Evolutionary conservation across 2,888 invertebrate genomes (phyloP), one percentile per base, ranked within the genome.

Genomic region (Choristoneura rosaceana): DNA sequence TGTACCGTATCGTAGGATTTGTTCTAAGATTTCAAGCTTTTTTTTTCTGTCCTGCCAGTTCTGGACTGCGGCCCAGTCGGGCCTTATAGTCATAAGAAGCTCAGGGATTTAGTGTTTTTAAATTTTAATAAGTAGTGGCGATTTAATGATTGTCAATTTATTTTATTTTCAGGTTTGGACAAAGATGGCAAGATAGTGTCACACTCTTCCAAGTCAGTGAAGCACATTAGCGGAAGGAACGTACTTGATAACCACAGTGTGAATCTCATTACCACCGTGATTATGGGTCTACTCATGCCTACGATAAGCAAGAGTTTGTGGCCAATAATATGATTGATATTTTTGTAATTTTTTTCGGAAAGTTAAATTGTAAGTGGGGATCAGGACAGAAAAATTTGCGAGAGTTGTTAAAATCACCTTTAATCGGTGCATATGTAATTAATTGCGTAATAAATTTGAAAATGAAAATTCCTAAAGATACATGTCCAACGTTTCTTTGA

Each of bases 231-330:
- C 84, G 98, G 98, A 5, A 88, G 94, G 70, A 95, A 96, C 78
- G 90, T 98, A 65, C 88, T 98, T 59, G 98, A 98, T 85, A 98
- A 98, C 87, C 97, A 98, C 84, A 96, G 97, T 83, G 97, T 98
- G 0, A 98, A 98, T 90, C 95, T 98, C 59, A 93, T 98, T 73
- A 96, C 98, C 0, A 97, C 96, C 73, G 95, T 98, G 67, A 87
- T 97, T 9, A 97, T 96, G 80, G 97, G 96, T 1, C 87, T 97
- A 0, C 88, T 96, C 5, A 95, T 97, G 81, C 97, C 98, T 12
- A 94, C 95, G 77, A 80, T 97, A 41, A 84, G 90, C 79, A 92
- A 91, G 83, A 83, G 79, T 59, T 75, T 90, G 5, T 93, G 92
- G 90, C 86, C 87, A 41, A 38, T 84, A 33, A 86, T 86, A 74